Percentiles rank a stretch among this genome's conserved stretches.
These are phyloP conservation scores for Apis mellifera DNA, from an alignment of 1,140 invertebrate genomes.

Conservation along the genomic window Amel_HAv3.1 CM009939.2:11094001-11094500, in stretches of 20 bases:
- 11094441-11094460: background rate
- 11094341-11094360: conserved; percentile 10
- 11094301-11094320: conserved; percentile 4
- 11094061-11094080: background rate
- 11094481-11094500: background rate
- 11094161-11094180: background rate
- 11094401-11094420: background rate
- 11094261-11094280: background rate
- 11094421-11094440: background rate
- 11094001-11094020: conserved; percentile 20
- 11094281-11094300: background rate
- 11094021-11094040: conserved; percentile 23
- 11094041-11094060: background rate
- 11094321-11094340: conserved; percentile 1
- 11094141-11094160: background rate
- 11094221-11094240: background rate
- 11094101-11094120: background rate
- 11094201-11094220: background rate
- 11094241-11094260: background rate
- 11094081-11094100: background rate
- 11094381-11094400: background rate
- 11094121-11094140: background rate
- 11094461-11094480: background rate
- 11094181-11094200: conserved; percentile 8
- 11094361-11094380: background rate